Base-by-base conservation (phyloP, 2,888 invertebrate species). In the Rhingia campestris region DNA sequence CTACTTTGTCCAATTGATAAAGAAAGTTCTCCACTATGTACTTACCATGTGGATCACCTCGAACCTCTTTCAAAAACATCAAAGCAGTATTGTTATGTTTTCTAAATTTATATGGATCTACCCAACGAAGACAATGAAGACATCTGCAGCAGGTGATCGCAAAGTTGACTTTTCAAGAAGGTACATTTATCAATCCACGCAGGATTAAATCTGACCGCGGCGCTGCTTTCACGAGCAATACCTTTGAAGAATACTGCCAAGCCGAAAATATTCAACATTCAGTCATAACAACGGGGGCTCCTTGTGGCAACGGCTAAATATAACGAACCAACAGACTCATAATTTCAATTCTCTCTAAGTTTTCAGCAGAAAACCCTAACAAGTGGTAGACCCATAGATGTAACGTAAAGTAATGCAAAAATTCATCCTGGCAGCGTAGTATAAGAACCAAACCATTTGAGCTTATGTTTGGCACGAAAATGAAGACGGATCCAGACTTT, bases 341-440 rank as follows among this genome's bases (percentile, higher is more conserved):
- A n/a, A n/a, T n/a, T n/a, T n/a, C n/a, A 6, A 54, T 54, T 6
- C 41, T 53, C 0, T 6, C 51, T 3, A 64, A 64, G 30, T n/a
- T 64, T 1, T 41, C 51, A 7, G 22, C 41, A 2, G 32, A 30
- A 5, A 41, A 41, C 30, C 39, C 63, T 1, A 49, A 14, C 6
- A 63, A 49, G 22, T 63, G 49, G 51, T 49, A 49, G 5, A 37
- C 49, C n/a, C n/a, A n/a, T n/a, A n/a, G n/a, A n/a, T n/a, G n/a
- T n/a, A n/a, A n/a, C n/a, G n/a, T n/a, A n/a, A n/a, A n/a, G 0
- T 22, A 63, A 14, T 12, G 32, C 32, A 41, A 53, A 32, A 66
- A 66, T 41, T 51, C 53, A 6, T 32, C 53, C 12, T 66, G 53
- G 66, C 66, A 53, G n/a, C 53, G 51, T 0, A 66, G 43, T 7